Conservation (phyloP, 2,113 vertebrate species). For the Odobenus rosmarus region DNA sequence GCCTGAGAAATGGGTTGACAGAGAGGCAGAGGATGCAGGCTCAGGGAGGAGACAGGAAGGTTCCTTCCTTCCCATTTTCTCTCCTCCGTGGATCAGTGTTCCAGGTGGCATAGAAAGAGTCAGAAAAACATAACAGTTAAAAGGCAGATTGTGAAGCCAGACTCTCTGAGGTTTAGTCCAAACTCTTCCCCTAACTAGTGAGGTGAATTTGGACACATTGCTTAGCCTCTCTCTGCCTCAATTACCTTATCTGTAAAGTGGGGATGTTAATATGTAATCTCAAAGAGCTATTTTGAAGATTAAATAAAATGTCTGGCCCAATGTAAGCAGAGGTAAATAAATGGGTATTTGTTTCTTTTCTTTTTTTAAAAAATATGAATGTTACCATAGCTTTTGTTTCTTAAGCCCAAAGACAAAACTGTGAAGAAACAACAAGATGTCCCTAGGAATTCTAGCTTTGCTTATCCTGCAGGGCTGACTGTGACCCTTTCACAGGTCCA, state of each 20-base stretch:
- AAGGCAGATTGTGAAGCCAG: background rate
- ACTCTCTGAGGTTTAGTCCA: background rate
- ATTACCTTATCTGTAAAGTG: background rate
- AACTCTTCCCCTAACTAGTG: background rate
- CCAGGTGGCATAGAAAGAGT: background rate
- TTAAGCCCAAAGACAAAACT: background rate
- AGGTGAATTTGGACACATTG: background rate
- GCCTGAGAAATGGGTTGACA: background rate
- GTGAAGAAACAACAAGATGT: background rate
- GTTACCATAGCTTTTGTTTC: background rate
- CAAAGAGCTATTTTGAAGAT: background rate
- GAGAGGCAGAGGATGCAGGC: background rate
- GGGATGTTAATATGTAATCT: background rate
- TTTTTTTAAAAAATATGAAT: background rate
- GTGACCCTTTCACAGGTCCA: background rate
- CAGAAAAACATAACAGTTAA: background rate
- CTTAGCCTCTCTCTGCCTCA: background rate
- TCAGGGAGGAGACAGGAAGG: background rate
- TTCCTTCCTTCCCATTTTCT: background rate
- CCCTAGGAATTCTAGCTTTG: background rate
- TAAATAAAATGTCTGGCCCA: background rate
- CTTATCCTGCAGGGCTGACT: rapidly evolving
- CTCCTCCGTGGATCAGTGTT: background rate
- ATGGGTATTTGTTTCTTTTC: background rate
- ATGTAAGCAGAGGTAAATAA: background rate